Percentiles rank a stretch among this genome's conserved stretches.
Conservation (phyloP, 2,888 invertebrate genomes). For the Coecobrya sp. region DNA sequence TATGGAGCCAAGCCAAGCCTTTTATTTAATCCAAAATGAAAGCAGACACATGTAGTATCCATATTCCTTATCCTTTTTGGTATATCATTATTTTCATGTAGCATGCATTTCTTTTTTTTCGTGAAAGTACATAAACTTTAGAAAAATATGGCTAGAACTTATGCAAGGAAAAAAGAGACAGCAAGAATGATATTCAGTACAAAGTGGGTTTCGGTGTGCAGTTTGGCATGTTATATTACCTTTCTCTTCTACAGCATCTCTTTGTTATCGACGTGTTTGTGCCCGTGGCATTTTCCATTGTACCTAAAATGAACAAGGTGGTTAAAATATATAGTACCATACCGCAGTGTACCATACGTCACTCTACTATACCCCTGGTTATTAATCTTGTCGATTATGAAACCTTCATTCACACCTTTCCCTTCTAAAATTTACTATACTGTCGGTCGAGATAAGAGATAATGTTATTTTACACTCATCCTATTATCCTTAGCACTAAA, state of each 20-base stretch:
- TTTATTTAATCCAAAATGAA: constrained; percentile 22
- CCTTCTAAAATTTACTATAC: neutral
- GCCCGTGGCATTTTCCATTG: neutral
- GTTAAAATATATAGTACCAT: no score
- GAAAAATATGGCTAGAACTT: neutral
- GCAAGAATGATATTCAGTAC: neutral
- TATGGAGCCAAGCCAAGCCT: neutral
- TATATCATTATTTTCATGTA: neutral
- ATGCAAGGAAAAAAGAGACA: neutral
- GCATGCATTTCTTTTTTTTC: no score
- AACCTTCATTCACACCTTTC: neutral
- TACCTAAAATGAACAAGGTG: neutral
- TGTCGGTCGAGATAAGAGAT: neutral
- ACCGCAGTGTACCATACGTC: neutral
- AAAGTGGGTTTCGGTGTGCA: neutral
- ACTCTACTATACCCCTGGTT: no score
- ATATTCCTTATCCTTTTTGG: neutral
- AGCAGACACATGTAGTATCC: neutral
- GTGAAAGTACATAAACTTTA: neutral
- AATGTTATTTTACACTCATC: no score
- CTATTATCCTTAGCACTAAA: neutral
- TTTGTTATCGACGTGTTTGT: neutral
- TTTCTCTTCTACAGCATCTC: neutral
- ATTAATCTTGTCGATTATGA: neutral
- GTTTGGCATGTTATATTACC: neutral